phyloP scores from a whole-genome alignment of 2,113 vertebrate species.

The Lethenteron reissneri region DNA sequence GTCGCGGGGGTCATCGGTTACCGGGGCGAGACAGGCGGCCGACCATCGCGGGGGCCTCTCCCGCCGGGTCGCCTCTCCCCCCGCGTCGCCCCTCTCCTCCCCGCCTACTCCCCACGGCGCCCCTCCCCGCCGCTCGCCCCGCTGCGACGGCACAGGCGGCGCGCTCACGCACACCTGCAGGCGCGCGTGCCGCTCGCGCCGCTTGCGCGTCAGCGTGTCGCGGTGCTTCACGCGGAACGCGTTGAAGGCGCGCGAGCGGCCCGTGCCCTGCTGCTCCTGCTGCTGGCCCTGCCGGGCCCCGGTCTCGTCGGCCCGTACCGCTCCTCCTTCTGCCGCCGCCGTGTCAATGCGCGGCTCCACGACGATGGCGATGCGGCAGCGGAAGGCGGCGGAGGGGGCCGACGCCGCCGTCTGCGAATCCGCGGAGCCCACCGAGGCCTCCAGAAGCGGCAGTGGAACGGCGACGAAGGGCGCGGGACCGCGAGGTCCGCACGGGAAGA shows the following conservation, averaged over 20 bases:
- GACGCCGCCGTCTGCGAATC: neutral
- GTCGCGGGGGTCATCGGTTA: no score
- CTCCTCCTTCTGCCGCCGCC: neutral
- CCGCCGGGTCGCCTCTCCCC: no score
- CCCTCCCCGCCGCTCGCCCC: no score
- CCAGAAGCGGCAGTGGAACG: neutral
- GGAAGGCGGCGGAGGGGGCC: neutral
- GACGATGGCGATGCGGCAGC: neutral
- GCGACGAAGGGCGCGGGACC: neutral
- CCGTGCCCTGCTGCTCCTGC: conserved; percentile 2
- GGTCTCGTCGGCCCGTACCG: neutral
- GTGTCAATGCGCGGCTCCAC: neutral
- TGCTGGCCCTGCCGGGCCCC: neutral
- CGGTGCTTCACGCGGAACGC: conserved; percentile 1
- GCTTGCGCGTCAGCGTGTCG: conserved; percentile 1
- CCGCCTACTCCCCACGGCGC: no score
- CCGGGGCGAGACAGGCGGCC: no score
- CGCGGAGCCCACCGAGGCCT: neutral
- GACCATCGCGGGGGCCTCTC: no score
- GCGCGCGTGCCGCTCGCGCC: neutral
- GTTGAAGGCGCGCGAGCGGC: neutral
- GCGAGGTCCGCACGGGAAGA: neutral
- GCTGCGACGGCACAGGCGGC: no score
- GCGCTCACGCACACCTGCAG: neutral
- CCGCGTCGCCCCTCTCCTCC: no score